Evolutionary conservation across 2,113 vertebrate species (phyloP).

Genomic region (Cynopterus brachyotis): DNA sequence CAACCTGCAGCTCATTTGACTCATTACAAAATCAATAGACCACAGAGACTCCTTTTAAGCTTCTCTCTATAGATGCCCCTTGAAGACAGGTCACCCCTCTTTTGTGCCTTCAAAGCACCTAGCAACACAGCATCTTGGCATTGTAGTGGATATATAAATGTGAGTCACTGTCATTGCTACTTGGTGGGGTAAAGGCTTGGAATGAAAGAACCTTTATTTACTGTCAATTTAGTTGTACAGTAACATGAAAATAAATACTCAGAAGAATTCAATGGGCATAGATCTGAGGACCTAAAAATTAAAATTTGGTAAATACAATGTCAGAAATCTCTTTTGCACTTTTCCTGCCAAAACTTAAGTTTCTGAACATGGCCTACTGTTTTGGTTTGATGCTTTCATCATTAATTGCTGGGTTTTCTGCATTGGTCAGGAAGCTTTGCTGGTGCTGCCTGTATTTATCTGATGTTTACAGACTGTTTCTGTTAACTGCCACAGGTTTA

Average conservation of each 20-base stretch:
- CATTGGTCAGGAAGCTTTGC: constrained; percentile 62
- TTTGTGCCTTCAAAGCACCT: background rate
- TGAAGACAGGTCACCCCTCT: background rate
- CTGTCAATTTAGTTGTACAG: fast-evolving
- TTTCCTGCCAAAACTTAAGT: background rate
- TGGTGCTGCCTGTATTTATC: constrained; percentile 54
- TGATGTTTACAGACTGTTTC: constrained; percentile 85
- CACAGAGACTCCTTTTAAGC: background rate
- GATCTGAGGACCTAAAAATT: background rate
- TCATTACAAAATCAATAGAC: background rate
- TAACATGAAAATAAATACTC: background rate
- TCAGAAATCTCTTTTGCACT: background rate
- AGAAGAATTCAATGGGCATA: background rate
- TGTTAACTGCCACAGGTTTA: constrained; percentile 92
- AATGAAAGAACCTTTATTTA: background rate
- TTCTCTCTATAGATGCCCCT: too few relatives aligned
- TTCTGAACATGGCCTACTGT: background rate
- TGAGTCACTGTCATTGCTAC: fast-evolving
- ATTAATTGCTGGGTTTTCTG: constrained; percentile 60
- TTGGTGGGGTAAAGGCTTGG: background rate
- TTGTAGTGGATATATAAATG: fast-evolving
- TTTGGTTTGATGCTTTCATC: background rate
- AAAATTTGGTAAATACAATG: background rate
- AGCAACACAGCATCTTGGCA: background rate
- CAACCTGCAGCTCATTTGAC: background rate